Base-by-base conservation (phyloP, 2,797 vertebrate species). In the Margarornis squamiger region DNA sequence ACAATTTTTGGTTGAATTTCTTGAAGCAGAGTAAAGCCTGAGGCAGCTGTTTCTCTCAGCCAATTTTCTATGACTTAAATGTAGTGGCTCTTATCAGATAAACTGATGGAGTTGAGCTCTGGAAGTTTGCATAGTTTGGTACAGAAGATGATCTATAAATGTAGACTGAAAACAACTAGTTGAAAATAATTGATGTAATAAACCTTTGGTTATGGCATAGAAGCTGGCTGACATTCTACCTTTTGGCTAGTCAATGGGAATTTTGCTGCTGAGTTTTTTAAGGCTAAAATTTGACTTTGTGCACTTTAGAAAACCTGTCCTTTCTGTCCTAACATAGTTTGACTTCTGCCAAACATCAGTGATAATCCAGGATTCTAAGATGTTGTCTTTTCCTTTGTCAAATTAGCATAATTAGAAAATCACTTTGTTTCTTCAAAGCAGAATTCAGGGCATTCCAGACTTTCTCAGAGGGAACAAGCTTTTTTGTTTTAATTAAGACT, bases 1-100 rank as follows among this genome's bases (percentile, higher is more conserved):
- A 9, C 1, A n/a, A n/a, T 87, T 97, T 97, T 95, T 95, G 62
- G 86, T 88, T 88, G 91, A 80, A 82, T 93, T 86, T 95, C 85
- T 91, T 90, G 82, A 94, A 45, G 54, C 73, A 88, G 59, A 83
- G 48, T 86, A 85, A 93, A 85, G 75, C 80, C 91, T 2, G 22
- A 95, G 77, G 73, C 86, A 90, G 86, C 77, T 88, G 51, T 94
- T 96, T 94, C 75, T 93, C 54, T 73, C 73, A 84, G 89, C 59
- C 48, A 84, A 67, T 94, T 95, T 93, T 81, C 88, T 96, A 3
- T 92, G 32, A 41, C 92, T 95, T 83, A 90, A 95, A 92, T 89
- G 76, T 19, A 43, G 23, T 78, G 76, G 7, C 22, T 74, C 7
- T 74, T 74, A 49, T 7, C 34, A 39, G 32, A 43, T 29, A 34